Conservation (phyloP, 2,797 vertebrate species). For the Phylloscopus collybita region DNA sequence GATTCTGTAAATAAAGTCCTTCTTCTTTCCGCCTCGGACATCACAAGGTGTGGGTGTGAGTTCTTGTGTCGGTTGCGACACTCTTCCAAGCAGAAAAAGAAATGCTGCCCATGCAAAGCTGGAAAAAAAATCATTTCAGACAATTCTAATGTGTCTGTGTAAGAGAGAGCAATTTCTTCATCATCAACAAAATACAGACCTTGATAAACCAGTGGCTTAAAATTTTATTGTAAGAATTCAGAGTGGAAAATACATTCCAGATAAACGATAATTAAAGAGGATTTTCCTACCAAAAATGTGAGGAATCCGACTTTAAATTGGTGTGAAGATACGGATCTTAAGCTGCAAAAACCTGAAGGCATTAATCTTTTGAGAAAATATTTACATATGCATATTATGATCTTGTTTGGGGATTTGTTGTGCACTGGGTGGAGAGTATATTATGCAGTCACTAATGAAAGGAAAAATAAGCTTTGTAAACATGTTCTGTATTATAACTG, state of each 20-base stretch:
- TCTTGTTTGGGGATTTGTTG: constrained; percentile 26
- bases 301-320: constrained; percentile 17
- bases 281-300: background rate
- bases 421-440: background rate
- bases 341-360: constrained; percentile 19
- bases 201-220: constrained; percentile 28
- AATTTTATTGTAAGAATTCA: constrained; percentile 17
- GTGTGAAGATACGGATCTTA: constrained; percentile 23
- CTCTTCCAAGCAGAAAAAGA: background rate
- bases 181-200: background rate
- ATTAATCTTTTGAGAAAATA: constrained; percentile 56
- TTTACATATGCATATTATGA: constrained; percentile 40
- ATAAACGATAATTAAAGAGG: constrained; percentile 38
- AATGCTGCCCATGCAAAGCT: background rate
- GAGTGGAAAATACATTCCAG: constrained; percentile 12
- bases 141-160: background rate
- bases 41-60: no score
- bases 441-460: background rate
- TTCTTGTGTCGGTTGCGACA: no score
- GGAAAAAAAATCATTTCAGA: background rate
- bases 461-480: constrained; percentile 22
- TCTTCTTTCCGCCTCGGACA: no score
- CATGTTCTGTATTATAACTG: background rate
- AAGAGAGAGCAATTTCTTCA: background rate
- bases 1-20: no score